Conservation (phyloP, 2,113 vertebrate species). For the Corydoras sp. region DNA sequence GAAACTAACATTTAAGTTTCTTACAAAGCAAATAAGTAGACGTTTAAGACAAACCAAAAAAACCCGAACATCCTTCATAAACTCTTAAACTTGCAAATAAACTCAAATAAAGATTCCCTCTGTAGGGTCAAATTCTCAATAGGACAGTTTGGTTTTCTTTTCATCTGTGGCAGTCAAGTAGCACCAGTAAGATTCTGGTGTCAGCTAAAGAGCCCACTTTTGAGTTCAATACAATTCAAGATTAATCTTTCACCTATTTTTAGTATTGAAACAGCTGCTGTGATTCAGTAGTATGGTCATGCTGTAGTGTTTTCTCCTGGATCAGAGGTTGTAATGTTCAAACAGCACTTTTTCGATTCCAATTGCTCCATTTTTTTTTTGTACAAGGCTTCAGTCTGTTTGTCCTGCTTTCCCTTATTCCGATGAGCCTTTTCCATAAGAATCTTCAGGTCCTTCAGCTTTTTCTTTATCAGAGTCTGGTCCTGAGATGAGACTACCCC, state of each 20-base stretch:
- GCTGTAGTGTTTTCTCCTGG: constrained; percentile 45
- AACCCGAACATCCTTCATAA: constrained; percentile 11
- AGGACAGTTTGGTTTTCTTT: constrained; percentile 37
- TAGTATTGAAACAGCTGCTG: constrained; percentile 3
- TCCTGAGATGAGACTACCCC: constrained; percentile 84
- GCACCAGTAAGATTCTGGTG: constrained; percentile 25
- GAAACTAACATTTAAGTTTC: constrained; percentile 32
- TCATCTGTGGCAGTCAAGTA: constrained; percentile 39
- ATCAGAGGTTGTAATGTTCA: constrained; percentile 58
- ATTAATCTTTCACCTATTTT: constrained; percentile 8
- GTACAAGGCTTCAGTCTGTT: constrained; percentile 77
- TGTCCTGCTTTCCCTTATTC: constrained; percentile 86
- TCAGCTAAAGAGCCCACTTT: constrained; percentile 13
- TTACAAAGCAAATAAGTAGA: constrained; percentile 61
- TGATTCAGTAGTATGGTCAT: constrained; percentile 37
- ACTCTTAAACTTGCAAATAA: constrained; percentile 3
- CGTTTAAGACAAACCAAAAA: constrained; percentile 46
- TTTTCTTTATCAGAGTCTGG: constrained; percentile 84
- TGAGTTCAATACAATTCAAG: constrained; percentile 6
- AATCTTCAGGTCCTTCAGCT: constrained; percentile 86
- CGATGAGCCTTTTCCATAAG: constrained; percentile 81
- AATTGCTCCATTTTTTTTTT: constrained; percentile 77
- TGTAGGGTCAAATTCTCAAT: constrained; percentile 11
- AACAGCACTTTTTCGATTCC: constrained; percentile 65
- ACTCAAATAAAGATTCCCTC: not conserved